A percentile compares a stretch with the other conserved stretches of the same genome.
Evolutionary conservation across 2,797 vertebrate species (phyloP).

Genomic region (Microctenopoma lineatum): DNA sequence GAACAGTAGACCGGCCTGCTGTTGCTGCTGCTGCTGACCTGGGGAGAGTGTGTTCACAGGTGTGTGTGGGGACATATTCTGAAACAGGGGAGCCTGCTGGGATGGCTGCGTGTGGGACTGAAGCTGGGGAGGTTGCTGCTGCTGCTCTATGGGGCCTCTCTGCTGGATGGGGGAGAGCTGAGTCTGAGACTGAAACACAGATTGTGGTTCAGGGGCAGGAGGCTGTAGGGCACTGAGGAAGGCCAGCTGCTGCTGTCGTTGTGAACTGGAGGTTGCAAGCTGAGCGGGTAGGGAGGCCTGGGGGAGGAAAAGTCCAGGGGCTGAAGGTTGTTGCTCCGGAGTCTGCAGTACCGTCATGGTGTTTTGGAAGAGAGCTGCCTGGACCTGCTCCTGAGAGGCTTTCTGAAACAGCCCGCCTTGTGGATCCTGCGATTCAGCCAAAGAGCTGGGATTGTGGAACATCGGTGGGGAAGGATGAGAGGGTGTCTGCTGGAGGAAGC

Average conservation of each 20-base stretch:
- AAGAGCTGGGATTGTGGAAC: constrained; percentile 90
- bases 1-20: constrained; percentile 89
- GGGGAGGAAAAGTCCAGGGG: constrained; percentile 89
- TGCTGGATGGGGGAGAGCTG: constrained; percentile 91
- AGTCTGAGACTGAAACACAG: constrained; percentile 90
- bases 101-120: constrained; percentile 75
- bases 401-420: constrained; percentile 91
- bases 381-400: constrained; percentile 91
- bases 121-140: constrained; percentile 77
- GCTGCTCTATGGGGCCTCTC: constrained; percentile 83
- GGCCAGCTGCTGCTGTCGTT: constrained; percentile 85
- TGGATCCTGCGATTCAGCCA: constrained; percentile 89
- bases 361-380: constrained; percentile 91
- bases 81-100: constrained; percentile 78
- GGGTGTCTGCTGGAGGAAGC: constrained; percentile 91
- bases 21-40: constrained; percentile 79
- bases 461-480: constrained; percentile 89
- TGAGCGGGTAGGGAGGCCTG: constrained; percentile 86
- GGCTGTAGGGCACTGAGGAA: constrained; percentile 91
- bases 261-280: constrained; percentile 86
- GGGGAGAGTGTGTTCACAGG: constrained; percentile 76
- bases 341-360: constrained; percentile 89
- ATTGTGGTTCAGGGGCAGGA: constrained; percentile 87
- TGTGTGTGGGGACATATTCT: constrained; percentile 80
- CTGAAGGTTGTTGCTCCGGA: constrained; percentile 87